Evolutionary conservation across 2,113 vertebrate genomes (phyloP).

Genomic region (Marmota monax): DNA sequence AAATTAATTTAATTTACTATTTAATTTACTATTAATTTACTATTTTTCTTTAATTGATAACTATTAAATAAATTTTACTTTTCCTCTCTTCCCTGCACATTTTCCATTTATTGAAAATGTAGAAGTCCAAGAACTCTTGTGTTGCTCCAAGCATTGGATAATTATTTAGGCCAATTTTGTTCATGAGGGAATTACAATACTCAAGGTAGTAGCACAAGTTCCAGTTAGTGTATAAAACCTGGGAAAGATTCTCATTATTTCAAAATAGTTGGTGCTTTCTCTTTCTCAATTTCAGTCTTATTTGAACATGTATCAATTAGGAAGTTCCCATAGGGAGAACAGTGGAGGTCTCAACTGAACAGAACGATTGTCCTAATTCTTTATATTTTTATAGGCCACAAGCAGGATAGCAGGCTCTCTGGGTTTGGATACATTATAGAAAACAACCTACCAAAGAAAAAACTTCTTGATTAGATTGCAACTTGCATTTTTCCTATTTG

Average conservation of each 20-base stretch:
- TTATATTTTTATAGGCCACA: slow-evolving; percentile 58
- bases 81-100: neutral
- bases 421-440: neutral
- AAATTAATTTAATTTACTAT: too few relatives aligned
- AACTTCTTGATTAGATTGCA: neutral
- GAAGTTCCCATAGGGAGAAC: slow-evolving; percentile 10
- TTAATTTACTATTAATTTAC: neutral
- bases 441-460: slow-evolving; percentile 22
- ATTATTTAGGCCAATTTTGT: slow-evolving; percentile 67
- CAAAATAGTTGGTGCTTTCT: slow-evolving; percentile 50
- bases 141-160: slow-evolving; percentile 39
- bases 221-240: slow-evolving; percentile 24
- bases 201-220: neutral
- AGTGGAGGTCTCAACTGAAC: slow-evolving; percentile 61
- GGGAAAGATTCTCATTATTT: slow-evolving; percentile 63
- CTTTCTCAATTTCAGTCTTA: slow-evolving; percentile 66
- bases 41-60: neutral
- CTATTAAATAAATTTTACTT: neutral
- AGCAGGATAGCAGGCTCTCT: neutral
- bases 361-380: slow-evolving; percentile 64
- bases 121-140: slow-evolving; percentile 25
- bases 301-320: slow-evolving; percentile 71
- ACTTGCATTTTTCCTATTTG: neutral
- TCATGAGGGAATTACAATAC: slow-evolving; percentile 54
- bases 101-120: slow-evolving; percentile 47